Base-by-base conservation (phyloP, 53 echinoderm and acorn worm species). In the Astropecten irregularis region DNA sequence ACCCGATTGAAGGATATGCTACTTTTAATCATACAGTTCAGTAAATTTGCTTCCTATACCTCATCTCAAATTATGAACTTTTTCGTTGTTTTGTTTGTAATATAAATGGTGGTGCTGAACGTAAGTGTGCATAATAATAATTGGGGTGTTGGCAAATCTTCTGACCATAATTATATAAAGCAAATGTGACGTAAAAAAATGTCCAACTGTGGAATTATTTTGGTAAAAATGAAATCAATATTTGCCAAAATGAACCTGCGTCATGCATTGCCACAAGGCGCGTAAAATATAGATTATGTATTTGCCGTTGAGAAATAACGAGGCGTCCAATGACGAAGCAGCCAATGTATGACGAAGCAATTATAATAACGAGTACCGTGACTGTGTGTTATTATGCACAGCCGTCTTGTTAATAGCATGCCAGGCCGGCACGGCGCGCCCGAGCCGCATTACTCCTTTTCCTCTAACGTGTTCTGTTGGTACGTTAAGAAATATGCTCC, bases 231-330 rank as follows among this genome's bases (percentile, higher is more conserved):
- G 14, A 46, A 46, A 46, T 8, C 8, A 46, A n/a, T n/a, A n/a
- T 42, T 42, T 42, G 11, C 22, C 42, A 35, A 46, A 46, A 7
- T 68, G 9, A 68, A 44, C 27, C 6, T 68, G 40, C 42, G 42
- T 44, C 42, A 64, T 64, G 37, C 16, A 33, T 68, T 68, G 36
- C 68, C 68, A 46, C 50, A 51, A 31, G 33, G 71, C 49, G 79
- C 79, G 47, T 79, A 61, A 47, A n/a, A 47, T 63, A 5, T 33
- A 18, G 30, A 15, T 15, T 3, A 26, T 60, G 46, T 56, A 18
- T 61, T 62, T 61, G 61, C 44, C 39, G 35, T 40, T 58, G 76
- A 5, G 62, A 79, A 62, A 79, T 62, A 58, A 76, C 76, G 58
- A 76, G 58, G 57, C 55, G 36, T 36, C 14, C 47, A 46, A 29